A percentile compares a stretch with the other conserved stretches of the same genome.
Conservation (phyloP, 2,113 vertebrate species). For the Eptesicus fuscus region DNA sequence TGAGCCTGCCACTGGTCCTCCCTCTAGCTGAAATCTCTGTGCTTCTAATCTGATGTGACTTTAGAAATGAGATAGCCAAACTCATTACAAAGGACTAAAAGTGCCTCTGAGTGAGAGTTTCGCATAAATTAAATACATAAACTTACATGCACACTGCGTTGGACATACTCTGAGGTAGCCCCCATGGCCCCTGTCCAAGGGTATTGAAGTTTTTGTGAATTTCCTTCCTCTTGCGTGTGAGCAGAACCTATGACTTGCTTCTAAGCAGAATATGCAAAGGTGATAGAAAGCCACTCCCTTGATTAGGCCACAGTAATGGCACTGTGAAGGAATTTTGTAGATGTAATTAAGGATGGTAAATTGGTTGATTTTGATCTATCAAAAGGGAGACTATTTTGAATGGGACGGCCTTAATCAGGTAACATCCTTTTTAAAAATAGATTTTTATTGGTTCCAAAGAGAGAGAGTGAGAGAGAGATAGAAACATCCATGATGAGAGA, state of each 20-base stretch:
- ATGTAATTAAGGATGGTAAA: background rate
- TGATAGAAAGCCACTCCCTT: background rate
- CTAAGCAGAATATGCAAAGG: background rate
- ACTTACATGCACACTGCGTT: background rate
- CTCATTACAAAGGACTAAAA: background rate
- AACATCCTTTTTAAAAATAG: background rate
- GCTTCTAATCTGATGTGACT: background rate
- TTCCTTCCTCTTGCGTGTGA: background rate
- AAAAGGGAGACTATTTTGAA: background rate
- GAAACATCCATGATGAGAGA: too few relatives aligned
- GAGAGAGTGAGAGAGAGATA: too few relatives aligned
- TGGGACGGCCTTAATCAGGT: background rate
- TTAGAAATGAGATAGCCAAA: background rate
- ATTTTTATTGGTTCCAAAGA: too few relatives aligned
- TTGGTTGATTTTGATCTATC: background rate
- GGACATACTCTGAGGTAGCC: background rate
- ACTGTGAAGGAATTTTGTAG: background rate
- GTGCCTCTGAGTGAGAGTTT: background rate
- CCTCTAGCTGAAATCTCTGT: background rate
- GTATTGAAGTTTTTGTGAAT: background rate
- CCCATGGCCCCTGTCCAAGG: background rate
- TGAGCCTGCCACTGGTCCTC: background rate
- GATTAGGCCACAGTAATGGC: background rate
- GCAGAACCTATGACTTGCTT: background rate
- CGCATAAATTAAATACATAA: background rate